Evolutionary conservation across 2,888 invertebrate genomes (phyloP).

Genomic region (Rhimphoctona megacephalus): DNA sequence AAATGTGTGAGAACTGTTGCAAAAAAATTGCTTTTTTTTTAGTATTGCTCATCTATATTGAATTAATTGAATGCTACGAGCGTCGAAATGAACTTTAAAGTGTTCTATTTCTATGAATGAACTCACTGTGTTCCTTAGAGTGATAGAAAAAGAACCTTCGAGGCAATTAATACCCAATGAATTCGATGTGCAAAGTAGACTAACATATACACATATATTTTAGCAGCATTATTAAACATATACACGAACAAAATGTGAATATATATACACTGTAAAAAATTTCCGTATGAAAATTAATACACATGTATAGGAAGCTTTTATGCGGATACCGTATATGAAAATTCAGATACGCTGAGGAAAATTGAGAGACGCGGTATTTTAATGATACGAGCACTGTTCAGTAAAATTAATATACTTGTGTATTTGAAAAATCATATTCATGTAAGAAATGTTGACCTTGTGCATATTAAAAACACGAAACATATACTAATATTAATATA

Average conservation of each 20-base stretch:
- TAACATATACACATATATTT: background rate
- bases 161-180: constrained; percentile 57
- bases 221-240: background rate
- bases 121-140: constrained; percentile 59
- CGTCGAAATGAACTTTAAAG: constrained; percentile 37
- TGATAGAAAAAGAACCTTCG: constrained; percentile 30
- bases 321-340: too few species aligned
- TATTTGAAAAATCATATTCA: too few species aligned
- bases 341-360: too few species aligned
- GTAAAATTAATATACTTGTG: too few species aligned
- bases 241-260: background rate
- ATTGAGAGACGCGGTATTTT: too few species aligned
- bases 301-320: too few species aligned
- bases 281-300: too few species aligned
- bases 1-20: background rate
- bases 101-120: constrained; percentile 55
- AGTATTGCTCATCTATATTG: background rate
- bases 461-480: too few species aligned
- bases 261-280: too few species aligned
- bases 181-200: constrained; percentile 46
- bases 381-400: too few species aligned
- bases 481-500: too few species aligned
- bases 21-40: background rate
- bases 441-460: too few species aligned
- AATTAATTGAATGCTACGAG: constrained; percentile 10